Percentiles rank a stretch among this genome's conserved stretches.
phyloP scores from a whole-genome alignment of 2,888 invertebrate genomes.

The Oscheius sp. region DNA sequence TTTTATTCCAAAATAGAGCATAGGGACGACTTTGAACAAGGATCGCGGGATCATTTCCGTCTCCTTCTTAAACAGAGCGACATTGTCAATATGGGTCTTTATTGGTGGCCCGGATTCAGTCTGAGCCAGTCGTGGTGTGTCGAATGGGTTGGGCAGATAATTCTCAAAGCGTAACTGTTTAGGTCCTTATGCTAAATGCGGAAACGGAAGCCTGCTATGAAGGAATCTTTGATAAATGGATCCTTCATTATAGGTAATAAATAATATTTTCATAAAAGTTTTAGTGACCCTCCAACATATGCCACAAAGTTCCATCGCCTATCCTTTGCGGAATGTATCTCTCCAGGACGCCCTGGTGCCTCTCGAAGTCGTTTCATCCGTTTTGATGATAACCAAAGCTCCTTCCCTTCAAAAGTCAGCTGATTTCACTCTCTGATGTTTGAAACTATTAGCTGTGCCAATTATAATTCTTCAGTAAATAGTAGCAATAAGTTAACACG shows the following conservation, averaged over 20 bases:
- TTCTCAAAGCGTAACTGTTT: neutral
- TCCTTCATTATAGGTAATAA: conserved; percentile 49
- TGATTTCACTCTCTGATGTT: neutral
- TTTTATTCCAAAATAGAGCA: neutral
- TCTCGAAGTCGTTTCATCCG: conserved; percentile 43
- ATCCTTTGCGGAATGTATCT: conserved; percentile 51
- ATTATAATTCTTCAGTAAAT: too few species aligned
- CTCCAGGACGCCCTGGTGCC: conserved; percentile 41
- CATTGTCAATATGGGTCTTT: conserved; percentile 57
- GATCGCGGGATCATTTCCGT: conserved; percentile 56
- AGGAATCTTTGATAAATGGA: conserved; percentile 58
- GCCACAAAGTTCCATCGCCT: conserved; percentile 52
- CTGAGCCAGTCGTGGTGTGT: conserved; percentile 57
- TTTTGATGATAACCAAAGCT: conserved; percentile 37
- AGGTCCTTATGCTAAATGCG: conserved; percentile 29
- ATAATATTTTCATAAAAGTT: conserved; percentile 9
- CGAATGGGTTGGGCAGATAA: conserved; percentile 44
- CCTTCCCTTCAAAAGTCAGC: conserved; percentile 4
- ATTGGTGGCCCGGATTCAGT: conserved; percentile 61
- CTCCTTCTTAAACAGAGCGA: conserved; percentile 57
- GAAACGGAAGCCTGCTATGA: conserved; percentile 56
- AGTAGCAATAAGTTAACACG: too few species aligned
- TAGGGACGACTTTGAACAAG: conserved; percentile 61
- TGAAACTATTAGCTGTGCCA: too few species aligned
- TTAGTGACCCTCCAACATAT: conserved; percentile 60